Evolutionary conservation across 2,113 vertebrate species (phyloP).

Genomic region (Lepisosteus oculatus): DNA sequence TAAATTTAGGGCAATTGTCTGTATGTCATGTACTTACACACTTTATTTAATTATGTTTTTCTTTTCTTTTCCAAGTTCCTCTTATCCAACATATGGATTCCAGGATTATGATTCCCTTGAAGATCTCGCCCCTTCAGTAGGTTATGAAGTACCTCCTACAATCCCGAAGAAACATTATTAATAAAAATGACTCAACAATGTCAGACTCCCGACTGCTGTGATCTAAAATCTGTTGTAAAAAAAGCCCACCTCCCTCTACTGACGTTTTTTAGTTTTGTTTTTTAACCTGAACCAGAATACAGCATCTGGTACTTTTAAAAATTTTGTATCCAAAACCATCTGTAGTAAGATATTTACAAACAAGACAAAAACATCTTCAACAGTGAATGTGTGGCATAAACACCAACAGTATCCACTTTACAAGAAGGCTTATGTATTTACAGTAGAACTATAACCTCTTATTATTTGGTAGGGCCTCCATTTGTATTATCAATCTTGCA

Average conservation of each 20-base stretch:
- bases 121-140: constrained; percentile 86
- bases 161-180: constrained; percentile 10
- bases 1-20: no score
- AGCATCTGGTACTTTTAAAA: constrained; percentile 9
- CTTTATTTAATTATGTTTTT: constrained; percentile 5
- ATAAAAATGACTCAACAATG: constrained; percentile 29
- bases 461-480: no score
- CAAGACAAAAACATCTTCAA: no score
- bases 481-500: no score
- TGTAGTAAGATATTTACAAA: no score
- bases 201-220: constrained; percentile 40
- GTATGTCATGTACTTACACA: neutral
- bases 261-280: neutral
- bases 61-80: constrained; percentile 72
- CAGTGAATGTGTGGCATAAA: no score
- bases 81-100: constrained; percentile 98
- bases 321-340: neutral
- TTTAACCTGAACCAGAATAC: neutral
- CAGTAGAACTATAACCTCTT: no score
- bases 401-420: no score
- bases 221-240: constrained; percentile 24
- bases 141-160: neutral
- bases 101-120: constrained; percentile 97
- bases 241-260: constrained; percentile 15
- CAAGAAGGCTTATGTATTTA: no score